Base-by-base conservation (phyloP, 2,113 vertebrate genomes). In the Oryzias melastigma region DNA sequence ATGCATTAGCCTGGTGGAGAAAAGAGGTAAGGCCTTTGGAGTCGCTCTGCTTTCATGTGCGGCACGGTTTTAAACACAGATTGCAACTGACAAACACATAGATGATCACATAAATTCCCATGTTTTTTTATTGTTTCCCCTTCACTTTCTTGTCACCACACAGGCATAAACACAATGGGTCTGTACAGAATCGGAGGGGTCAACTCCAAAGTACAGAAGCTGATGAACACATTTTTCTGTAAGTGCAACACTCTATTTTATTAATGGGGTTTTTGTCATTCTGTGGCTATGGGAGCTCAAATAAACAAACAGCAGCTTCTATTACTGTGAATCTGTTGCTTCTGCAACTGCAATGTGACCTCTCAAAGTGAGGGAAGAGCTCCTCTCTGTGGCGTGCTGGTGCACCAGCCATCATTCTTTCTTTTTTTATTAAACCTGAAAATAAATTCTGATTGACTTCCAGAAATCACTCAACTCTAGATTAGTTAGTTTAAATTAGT, bases 111-210 rank as follows among this genome's bases (percentile, higher is more conserved):
- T 27, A 61, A 5, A 7, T 3, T 57, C 42, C 16, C 22, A 61
- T 25, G 0, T 7, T 52, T 51, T 50, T 22, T 57, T 40, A n/a
- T 46, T 22, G 10, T 19, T 14, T 17, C 43, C 46, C 1, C 43
- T 17, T 15, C 43, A 45, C 43, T 15, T 17, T 16, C 46, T 12
- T 6, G n/a, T 41, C 3, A 4, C n/a, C 22, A 15, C 14, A 1
- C 46, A 99, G 97, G 96, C 29, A 94, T 99, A 78, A 96, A 93
- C 47, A 94, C 95, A 35, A 89, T 97, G 90, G 97, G 97, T 0
- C 91, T 99, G n/a, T 99, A 99, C 90, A 92, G 97, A 85, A 98
- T 98, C 75, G 96, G 95, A 62, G 97, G 97, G 1, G 97, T 99
- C 53, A 99, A 98, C 83, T 99, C 97, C 45, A 99, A 98, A 86